Evolutionary conservation across 2,888 invertebrate genomes (phyloP), one percentile per base, ranked within the genome.

Genomic region (Oligia latruncula): DNA sequence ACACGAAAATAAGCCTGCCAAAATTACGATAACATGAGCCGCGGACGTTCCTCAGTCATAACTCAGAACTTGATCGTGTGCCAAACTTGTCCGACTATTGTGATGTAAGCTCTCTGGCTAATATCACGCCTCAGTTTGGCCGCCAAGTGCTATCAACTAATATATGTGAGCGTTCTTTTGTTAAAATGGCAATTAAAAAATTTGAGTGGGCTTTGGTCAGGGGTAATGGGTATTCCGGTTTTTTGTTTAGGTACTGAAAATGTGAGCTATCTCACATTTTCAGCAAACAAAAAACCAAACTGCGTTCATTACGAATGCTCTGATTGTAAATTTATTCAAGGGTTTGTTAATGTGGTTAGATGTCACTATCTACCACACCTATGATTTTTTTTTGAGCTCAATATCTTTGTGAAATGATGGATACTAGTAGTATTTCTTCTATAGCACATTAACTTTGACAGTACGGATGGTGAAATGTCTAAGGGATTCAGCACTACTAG

Each of bases 31-130:
- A 84, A 74, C 74, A 68, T 11, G 52, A 23, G 40, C 55, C 43
- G 49, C 77, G 77, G 66, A 71, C 70, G 78, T 78, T 78, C n/a
- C 64, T 71, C 73, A 60, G 58, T 46, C 79, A 80, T 86, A 84
- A 86, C 71, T 90, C 86, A 82, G 66, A 89, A 87, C 76, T 84
- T 88, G 90, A 83, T 87, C 78, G 55, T 78, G 80, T 84, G 89
- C 89, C 90, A 89, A 89, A 66, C 81, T 68, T 82, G 84, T 80
- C 77, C 76, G 49, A 62, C 46, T 64, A 71, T 78, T 83, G 71
- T 88, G 85, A 82, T 80, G 80, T 78, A 84, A 82, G 83, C 86
- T 67, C 70, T 60, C 74, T 29, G 43, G 71, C 77, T 84, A 86
- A 87, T 79, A 74, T 87, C 76, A 80, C 84, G 84, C 81, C 58